These are phyloP conservation scores for Sthenelais limicola DNA, from an alignment of 2,888 invertebrate genomes.

Conservation along the genomic window DNA sequence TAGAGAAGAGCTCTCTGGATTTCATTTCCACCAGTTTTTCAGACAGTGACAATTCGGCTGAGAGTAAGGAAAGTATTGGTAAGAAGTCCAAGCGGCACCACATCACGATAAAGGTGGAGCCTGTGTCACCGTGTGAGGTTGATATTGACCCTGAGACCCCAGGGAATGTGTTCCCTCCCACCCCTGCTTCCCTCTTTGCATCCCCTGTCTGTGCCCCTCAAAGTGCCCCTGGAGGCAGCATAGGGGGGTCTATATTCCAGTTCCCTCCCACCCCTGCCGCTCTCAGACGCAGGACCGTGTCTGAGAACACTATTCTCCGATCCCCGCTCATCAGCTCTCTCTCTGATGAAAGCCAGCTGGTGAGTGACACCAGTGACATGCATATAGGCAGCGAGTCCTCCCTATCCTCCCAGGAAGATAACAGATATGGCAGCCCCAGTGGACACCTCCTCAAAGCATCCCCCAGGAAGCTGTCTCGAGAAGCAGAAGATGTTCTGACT, in stretches of 20 bases:
- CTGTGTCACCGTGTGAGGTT: slow-evolving; percentile 42
- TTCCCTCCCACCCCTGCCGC: slow-evolving; percentile 27
- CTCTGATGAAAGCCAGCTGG: slow-evolving; percentile 27
- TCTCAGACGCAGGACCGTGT: slow-evolving; percentile 24
- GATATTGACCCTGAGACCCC: slow-evolving; percentile 45
- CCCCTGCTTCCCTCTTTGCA: slow-evolving; percentile 38
- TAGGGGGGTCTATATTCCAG: slow-evolving; percentile 8
- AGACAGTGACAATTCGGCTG: slow-evolving; percentile 15
- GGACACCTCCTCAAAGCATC: neutral
- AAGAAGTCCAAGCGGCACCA: slow-evolving; percentile 27
- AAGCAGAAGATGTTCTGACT: slow-evolving; percentile 19
- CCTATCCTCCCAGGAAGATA: neutral
- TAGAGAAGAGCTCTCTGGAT: slow-evolving; percentile 21
- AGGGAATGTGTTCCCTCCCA: slow-evolving; percentile 42
- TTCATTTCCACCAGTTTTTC: slow-evolving; percentile 9
- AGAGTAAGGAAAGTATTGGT: neutral
- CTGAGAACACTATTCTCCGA: slow-evolving; percentile 26
- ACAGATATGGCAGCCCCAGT: neutral
- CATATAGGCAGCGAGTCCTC: slow-evolving; percentile 17
- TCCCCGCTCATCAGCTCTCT: slow-evolving; percentile 17
- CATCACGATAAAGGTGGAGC: slow-evolving; percentile 46
- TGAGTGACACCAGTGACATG: slow-evolving; percentile 32
- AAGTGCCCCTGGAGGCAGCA: neutral
- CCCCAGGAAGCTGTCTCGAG: slow-evolving; percentile 7
- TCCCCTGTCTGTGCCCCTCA: slow-evolving; percentile 20